A percentile compares a stretch with the other conserved stretches of the same genome.
Evolutionary conservation across 2,113 vertebrate genomes (phyloP).

Genomic region (Oryzias curvinotus): DNA sequence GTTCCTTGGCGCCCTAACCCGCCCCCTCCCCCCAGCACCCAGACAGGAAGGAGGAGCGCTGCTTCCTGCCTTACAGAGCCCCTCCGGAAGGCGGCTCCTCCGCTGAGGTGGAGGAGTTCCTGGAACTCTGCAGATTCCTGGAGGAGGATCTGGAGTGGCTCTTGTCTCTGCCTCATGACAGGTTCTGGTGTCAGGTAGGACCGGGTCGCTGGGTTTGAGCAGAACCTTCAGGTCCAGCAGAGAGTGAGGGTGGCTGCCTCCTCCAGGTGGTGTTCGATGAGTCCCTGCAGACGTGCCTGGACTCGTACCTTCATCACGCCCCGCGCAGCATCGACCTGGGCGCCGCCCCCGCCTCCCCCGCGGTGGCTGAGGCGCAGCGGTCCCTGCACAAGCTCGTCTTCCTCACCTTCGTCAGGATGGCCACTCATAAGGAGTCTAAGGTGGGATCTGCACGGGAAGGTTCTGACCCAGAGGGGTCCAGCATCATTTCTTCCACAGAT

Average conservation of each 20-base stretch:
- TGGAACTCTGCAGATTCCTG: slow-evolving; percentile 89
- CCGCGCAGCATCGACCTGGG: slow-evolving; percentile 84
- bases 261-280: slow-evolving; percentile 95
- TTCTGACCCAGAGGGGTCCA: no score
- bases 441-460: slow-evolving; percentile 56
- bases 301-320: slow-evolving; percentile 86
- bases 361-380: slow-evolving; percentile 80
- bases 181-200: slow-evolving; percentile 96
- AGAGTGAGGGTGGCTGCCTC: not conserved
- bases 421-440: slow-evolving; percentile 97
- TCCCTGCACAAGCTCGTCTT: slow-evolving; percentile 85
- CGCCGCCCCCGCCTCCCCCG: slow-evolving; percentile 64
- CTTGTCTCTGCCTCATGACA: slow-evolving; percentile 89
- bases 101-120: slow-evolving; percentile 88
- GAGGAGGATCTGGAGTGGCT: slow-evolving; percentile 93
- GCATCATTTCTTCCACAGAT: no score
- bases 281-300: slow-evolving; percentile 90
- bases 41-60: slow-evolving; percentile 84
- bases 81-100: slow-evolving; percentile 80
- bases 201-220: not conserved
- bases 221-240: not conserved
- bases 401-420: slow-evolving; percentile 93
- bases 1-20: not conserved
- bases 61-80: slow-evolving; percentile 88
- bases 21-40: slow-evolving; percentile 79